A percentile compares a stretch with the other conserved stretches of the same genome.
Evolutionary conservation across 2,797 vertebrate species (phyloP).

Genomic region (Sciurus vulgaris): DNA sequence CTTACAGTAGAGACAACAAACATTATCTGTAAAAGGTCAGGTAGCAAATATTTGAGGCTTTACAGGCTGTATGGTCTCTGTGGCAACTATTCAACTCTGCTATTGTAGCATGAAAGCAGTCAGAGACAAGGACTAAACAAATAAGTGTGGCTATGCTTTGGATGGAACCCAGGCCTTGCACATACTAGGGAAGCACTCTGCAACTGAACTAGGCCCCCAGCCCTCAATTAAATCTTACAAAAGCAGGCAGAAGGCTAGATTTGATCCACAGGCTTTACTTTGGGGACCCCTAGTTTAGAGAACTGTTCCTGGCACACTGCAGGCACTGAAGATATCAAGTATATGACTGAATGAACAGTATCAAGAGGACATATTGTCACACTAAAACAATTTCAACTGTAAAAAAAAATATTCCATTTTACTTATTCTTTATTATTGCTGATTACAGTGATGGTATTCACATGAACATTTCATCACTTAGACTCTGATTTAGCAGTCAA

Average conservation of each 20-base stretch:
- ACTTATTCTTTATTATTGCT: slow-evolving; percentile 58
- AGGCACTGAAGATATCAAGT: background rate
- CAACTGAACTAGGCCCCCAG: background rate
- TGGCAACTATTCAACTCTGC: background rate
- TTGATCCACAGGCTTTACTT: background rate
- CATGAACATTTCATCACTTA: background rate
- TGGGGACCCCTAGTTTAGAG: background rate
- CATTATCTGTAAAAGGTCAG: slow-evolving; percentile 2
- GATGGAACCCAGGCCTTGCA: background rate
- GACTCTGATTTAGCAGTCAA: slow-evolving; percentile 77
- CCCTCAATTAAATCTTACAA: background rate
- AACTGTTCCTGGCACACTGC: background rate
- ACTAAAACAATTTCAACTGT: background rate
- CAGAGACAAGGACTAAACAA: background rate
- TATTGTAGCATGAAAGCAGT: background rate
- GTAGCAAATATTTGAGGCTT: slow-evolving; percentile 1
- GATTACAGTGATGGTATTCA: background rate
- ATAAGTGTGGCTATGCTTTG: background rate
- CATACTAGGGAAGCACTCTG: background rate
- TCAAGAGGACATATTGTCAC: background rate
- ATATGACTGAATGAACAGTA: background rate
- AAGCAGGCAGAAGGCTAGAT: background rate
- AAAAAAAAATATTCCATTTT: slow-evolving; percentile 49
- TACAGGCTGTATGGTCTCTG: background rate
- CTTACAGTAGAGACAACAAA: background rate